These are phyloP conservation scores for Scolanthus callimorphus DNA, from an alignment of 92 coral and sea anemone species.

Conservation along the genomic window DNA sequence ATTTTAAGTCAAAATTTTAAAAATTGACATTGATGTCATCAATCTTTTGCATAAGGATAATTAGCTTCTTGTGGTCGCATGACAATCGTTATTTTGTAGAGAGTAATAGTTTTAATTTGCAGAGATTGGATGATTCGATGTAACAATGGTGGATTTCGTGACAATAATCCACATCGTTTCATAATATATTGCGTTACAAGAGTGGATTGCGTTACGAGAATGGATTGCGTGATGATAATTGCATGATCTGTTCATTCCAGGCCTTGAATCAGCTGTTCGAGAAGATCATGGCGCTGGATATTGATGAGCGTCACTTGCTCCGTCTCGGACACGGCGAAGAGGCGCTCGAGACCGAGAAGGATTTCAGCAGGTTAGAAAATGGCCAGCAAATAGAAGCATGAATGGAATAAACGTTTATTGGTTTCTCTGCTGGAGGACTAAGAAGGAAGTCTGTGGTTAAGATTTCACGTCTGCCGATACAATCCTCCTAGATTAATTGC, in stretches of 20 bases:
- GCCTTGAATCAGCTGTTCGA: slow-evolving; percentile 97
- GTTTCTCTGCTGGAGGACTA: neutral
- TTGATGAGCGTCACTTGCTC: slow-evolving; percentile 94
- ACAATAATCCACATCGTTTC: too few relatives aligned
- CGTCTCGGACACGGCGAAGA: slow-evolving; percentile 99
- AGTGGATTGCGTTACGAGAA: too few relatives aligned
- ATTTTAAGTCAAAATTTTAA: too few relatives aligned
- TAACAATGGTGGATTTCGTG: too few relatives aligned
- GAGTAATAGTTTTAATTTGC: too few relatives aligned
- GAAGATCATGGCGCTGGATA: slow-evolving; percentile 97
- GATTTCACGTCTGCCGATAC: slow-evolving; percentile 27
- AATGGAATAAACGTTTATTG: neutral
- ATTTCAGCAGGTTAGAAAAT: slow-evolving; percentile 86
- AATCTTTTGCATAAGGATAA: too few relatives aligned
- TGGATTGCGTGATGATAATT: too few relatives aligned
- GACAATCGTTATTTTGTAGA: too few relatives aligned
- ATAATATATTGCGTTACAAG: too few relatives aligned
- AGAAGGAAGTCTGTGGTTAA: slow-evolving; percentile 21
- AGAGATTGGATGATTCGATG: too few relatives aligned
- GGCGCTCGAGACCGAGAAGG: slow-evolving; percentile 95
- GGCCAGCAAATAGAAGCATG: neutral
- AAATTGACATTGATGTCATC: too few relatives aligned
- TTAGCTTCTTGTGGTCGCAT: too few relatives aligned
- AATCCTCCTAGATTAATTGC: slow-evolving; percentile 30
- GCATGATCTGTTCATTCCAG: slow-evolving; percentile 48